Base-by-base conservation (phyloP, 2,797 vertebrate genomes). In the Huso huso region DNA sequence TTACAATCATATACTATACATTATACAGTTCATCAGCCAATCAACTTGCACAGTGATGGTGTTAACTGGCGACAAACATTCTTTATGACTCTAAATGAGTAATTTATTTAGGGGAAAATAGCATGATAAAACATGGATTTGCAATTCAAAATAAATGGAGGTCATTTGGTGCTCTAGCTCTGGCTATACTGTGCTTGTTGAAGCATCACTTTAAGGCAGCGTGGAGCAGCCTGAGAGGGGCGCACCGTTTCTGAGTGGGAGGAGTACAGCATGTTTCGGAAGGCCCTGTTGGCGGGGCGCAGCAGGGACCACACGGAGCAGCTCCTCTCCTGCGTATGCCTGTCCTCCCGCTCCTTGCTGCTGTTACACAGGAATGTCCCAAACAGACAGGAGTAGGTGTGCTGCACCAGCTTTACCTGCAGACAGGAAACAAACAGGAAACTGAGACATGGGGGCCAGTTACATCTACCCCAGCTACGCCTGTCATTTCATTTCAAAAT, bases 331-430 rank as follows among this genome's bases (percentile, higher is more conserved):
- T 94, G 95, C 70, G 94, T 91, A 62, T 93, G 95, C 11, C 93
- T 88, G 68, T 98, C 96, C 69, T 94, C 93, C 70, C 96, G 85
- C 83, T 99, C 96, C 77, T 96, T 97, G 63, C 93, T 93, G 0
- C 94, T 97, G 90, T 99, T 98, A 79, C 96, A 97, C 85, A 98
- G 90, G 89, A 99, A 99, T 81, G 96, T 99, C 75, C 96, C 96
- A 73, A 96, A 99, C 75, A 98, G 90, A 84, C 95, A 98, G 72
- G 96, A 98, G 83, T 99, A 98, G 69, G 93, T 94, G 80, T 99
- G 96, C 86, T 99, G 96, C 77, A 97, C 96, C 84, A 99, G 86
- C 79, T 99, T 99, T 74, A 98, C 96, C 96, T 99, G 77, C 18
- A 73, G 3, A 62, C 11, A 69, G 37, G 10, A 69, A 55, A 73